Conservation (phyloP, 2,797 vertebrate species). For the Hipposideros larvatus region DNA sequence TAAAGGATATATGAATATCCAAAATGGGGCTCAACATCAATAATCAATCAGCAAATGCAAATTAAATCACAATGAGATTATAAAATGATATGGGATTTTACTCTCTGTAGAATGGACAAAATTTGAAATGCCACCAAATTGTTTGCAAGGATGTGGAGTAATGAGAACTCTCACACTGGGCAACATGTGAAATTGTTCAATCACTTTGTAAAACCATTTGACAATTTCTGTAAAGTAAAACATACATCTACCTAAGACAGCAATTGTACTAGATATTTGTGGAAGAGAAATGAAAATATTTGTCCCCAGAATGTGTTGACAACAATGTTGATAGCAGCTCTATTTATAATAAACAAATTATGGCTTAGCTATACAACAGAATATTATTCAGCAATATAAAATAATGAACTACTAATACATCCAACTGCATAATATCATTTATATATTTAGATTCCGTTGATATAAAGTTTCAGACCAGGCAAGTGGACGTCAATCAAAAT, state of each 20-base stretch:
- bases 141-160: neutral
- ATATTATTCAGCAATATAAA: neutral
- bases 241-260: neutral
- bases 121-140: neutral
- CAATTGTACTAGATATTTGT: neutral
- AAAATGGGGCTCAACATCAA: neutral
- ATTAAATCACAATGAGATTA: neutral
- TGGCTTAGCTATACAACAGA: neutral
- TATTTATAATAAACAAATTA: neutral
- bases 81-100: neutral
- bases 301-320: neutral
- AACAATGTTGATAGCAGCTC: neutral
- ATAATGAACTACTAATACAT: neutral
- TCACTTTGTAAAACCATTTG: neutral
- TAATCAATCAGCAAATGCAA: neutral
- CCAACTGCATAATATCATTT: neutral
- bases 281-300: neutral
- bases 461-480: neutral
- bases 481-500: neutral
- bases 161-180: neutral
- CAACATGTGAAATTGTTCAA: neutral
- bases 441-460: neutral
- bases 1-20: neutral
- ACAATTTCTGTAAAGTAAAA: neutral
- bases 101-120: neutral